Percentiles rank a stretch among this genome's conserved stretches.
Conservation (phyloP, 2,888 invertebrate genomes). For the Alloplasta piceator region DNA sequence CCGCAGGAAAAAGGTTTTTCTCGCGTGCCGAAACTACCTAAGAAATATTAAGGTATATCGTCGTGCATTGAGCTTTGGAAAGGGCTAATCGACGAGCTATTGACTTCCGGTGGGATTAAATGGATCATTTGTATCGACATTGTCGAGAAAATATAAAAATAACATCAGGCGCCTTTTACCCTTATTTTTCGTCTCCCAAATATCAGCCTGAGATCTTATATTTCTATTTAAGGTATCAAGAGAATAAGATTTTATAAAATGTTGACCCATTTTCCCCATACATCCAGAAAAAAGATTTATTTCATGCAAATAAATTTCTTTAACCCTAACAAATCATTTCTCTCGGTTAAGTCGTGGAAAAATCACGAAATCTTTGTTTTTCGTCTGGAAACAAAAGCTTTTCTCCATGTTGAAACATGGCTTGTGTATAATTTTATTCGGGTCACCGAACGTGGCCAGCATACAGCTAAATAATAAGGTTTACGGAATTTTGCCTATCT, state of each 20-base stretch:
- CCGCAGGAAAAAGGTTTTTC: slow-evolving; percentile 24
- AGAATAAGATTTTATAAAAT: not conserved
- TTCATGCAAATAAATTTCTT: no score
- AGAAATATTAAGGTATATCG: slow-evolving; percentile 70
- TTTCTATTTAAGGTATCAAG: slow-evolving; percentile 24
- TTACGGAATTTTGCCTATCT: no score
- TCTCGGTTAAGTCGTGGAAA: no score
- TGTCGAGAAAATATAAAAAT: not conserved
- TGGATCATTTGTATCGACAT: no score
- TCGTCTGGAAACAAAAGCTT: no score
- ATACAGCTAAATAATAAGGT: no score
- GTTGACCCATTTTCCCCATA: not conserved
- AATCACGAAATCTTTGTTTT: no score
- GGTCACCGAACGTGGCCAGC: no score
- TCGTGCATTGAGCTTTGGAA: not conserved
- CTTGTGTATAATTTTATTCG: no score
- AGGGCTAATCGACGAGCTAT: slow-evolving; percentile 73
- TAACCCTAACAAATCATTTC: no score
- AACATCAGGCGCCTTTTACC: slow-evolving; percentile 31
- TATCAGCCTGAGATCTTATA: slow-evolving; percentile 43
- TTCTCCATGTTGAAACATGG: no score
- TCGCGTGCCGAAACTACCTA: slow-evolving; percentile 75
- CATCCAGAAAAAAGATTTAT: not conserved
- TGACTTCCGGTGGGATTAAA: slow-evolving; percentile 69
- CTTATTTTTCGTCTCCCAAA: slow-evolving; percentile 49